Evolutionary conservation across 2,113 vertebrate species (phyloP).

Genomic region (Brachypodius melanocephalos): DNA sequence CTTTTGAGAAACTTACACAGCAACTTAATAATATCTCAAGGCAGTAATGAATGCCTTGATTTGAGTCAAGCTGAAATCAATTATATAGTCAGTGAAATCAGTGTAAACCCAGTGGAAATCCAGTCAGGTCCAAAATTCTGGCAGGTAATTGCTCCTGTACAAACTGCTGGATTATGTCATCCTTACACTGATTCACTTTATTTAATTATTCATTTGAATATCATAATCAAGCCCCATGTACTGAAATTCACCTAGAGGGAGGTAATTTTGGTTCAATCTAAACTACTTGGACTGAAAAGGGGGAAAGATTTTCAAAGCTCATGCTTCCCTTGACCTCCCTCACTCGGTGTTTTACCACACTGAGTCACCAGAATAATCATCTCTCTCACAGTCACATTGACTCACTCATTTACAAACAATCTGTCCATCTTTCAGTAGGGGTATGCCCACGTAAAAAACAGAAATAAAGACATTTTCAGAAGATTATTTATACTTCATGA

Average conservation of each 20-base stretch:
- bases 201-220: too few species aligned
- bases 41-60: neutral
- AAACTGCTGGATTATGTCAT: neutral
- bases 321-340: neutral
- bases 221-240: neutral
- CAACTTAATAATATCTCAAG: neutral
- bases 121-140: neutral
- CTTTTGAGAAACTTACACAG: neutral
- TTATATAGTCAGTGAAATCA: neutral
- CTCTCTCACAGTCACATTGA: neutral
- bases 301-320: neutral
- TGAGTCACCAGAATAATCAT: neutral
- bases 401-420: neutral
- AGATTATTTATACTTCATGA: neutral
- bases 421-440: neutral
- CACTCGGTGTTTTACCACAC: neutral
- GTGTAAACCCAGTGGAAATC: neutral
- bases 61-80: neutral
- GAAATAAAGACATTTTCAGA: neutral
- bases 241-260: neutral
- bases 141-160: neutral
- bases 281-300: neutral
- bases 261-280: neutral
- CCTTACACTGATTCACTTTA: neutral
- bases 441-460: neutral